These are phyloP conservation scores for Keiferia lycopersicella DNA, from an alignment of 2,888 invertebrate species.

Conservation along the genomic window DNA sequence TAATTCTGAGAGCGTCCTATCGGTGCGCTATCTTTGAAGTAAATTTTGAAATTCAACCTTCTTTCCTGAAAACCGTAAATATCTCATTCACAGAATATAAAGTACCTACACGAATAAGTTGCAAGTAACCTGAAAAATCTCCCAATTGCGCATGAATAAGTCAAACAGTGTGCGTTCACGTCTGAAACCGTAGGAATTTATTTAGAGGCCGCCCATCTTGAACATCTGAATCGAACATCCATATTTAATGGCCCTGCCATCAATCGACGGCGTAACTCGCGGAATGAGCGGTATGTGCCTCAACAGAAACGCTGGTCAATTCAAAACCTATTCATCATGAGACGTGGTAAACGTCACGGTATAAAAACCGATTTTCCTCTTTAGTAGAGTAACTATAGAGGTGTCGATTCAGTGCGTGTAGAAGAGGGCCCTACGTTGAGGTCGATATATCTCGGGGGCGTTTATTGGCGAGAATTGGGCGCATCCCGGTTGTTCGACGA, in stretches of 20 bases:
- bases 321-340: constrained; percentile 54
- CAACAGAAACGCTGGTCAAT: constrained; percentile 63
- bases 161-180: constrained; percentile 35
- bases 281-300: constrained; percentile 58
- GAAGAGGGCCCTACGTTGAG: constrained; percentile 49
- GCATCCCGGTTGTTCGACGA: constrained; percentile 78
- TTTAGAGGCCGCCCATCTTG: constrained; percentile 44
- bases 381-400: constrained; percentile 55
- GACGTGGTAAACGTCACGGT: constrained; percentile 50
- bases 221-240: constrained; percentile 49
- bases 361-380: constrained; percentile 59
- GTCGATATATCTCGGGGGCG: constrained; percentile 72
- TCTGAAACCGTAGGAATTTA: constrained; percentile 42
- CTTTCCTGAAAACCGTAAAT: constrained; percentile 7
- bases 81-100: constrained; percentile 20
- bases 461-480: constrained; percentile 80
- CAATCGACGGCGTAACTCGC: constrained; percentile 53
- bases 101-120: constrained; percentile 26
- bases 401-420: constrained; percentile 56
- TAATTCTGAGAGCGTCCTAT: not conserved
- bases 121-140: constrained; percentile 30
- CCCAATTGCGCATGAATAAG: constrained; percentile 42
- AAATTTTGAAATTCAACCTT: constrained; percentile 12
- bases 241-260: constrained; percentile 52
- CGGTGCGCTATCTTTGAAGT: constrained; percentile 9